Evolutionary conservation across 2,113 vertebrate species (phyloP), one percentile per base, ranked within the genome.

Genomic region (Ophthalmolycus amberensis): DNA sequence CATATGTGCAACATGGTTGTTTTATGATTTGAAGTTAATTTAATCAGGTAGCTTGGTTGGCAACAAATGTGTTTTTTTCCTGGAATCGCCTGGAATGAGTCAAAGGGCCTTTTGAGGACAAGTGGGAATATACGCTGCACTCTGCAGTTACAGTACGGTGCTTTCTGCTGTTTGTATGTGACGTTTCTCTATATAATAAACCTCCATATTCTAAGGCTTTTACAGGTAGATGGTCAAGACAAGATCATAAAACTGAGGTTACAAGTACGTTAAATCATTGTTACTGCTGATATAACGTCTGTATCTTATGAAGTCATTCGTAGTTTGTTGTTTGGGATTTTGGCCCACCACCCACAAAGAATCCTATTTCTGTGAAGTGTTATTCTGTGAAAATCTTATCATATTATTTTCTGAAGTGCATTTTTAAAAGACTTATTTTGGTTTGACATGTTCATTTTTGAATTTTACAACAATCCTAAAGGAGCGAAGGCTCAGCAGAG

Each of bases 11-110:
- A 66, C 65, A 63, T 16, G 70, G 27, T 27, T 44, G 12, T 73
- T 88, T 44, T 40, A 82, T 78, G 71, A 85, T 89, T 82, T 71
- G 80, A 56, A 40, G 22, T 20, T 29, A 3, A 77, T 67, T 22
- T 63, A 44, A 71, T 62, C 40, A 64, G 34, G 38, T 15, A 6
- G 32, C 2, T 59, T 29, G 22, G 10, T 50, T 64, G 29, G 52
- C 7, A 37, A 56, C 10, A 66, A 16, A 66, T 69, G 29, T 75
- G 54, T 71, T 50, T 46, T 48, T 56, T 59, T 27, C 54, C 54
- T 37, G n/a, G 3, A 4, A 9, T 83, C 56, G 8, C 9, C 46
- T 46, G 54, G n/a, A 4, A 65, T 29, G 32, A 80, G 59, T 65
- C 15, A 71, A 63, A 60, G 44, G 12, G 22, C 10, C 27, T 58